Base-by-base conservation (phyloP, 2,888 invertebrate species). In the Keiferia lycopersicella region DNA sequence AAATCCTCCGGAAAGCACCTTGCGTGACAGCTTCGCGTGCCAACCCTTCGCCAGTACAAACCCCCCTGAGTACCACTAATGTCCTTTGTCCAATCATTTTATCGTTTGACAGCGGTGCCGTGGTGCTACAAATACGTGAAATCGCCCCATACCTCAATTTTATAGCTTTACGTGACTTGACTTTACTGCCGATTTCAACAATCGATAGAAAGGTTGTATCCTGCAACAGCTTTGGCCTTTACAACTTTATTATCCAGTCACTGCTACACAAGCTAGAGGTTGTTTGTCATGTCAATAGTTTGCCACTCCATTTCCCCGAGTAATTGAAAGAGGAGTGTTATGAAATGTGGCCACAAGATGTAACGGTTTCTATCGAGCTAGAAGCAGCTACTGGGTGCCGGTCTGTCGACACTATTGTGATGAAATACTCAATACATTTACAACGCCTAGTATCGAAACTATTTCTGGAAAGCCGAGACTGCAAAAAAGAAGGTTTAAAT, bases 11-110 rank as follows among this genome's bases (percentile, higher is more conserved):
- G 82, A 82, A 84, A 83, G 81, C 81, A 80, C 75, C 72, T 77
- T 77, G 83, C 87, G 83, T 87, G 88, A 84, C 83, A 70, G 78
- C 77, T 78, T 87, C 77, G 86, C 87, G 86, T 88, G 86, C 82
- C 84, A 78, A 81, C 71, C 77, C 76, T 69, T 74, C 76, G 71
- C 76, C 73, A 73, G 72, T 73, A 78, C 73, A 71, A 68, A 75
- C 78, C 78, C 78, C 76, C 76, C 75, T 71, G 73, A 82, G 80
- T 84, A 78, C 81, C 76, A 82, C 78, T 82, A 80, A 79, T 80
- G 76, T 79, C 82, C 82, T 81, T 79, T 81, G 79, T 80, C 79
- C 79, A 76, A 79, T 78, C 73, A 72, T 76, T 77, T 75, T 78
- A 81, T 76, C 77, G 72, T 79, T 71, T 72, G 72, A 69, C 34